These are phyloP conservation scores for Gephyroberyx darwinii DNA, from an alignment of 2,797 vertebrate species.

Conservation along the genomic window DNA sequence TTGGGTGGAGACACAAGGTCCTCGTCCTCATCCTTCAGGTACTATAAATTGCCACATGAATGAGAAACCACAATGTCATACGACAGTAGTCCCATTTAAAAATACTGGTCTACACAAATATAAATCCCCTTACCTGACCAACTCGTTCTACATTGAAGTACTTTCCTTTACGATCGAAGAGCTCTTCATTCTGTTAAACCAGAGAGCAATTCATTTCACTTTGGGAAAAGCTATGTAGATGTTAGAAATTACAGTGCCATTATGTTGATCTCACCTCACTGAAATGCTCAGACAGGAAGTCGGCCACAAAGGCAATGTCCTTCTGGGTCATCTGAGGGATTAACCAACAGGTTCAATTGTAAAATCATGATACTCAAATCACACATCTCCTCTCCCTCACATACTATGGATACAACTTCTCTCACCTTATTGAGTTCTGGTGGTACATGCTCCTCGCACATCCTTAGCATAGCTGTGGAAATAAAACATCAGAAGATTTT, in stretches of 20 bases:
- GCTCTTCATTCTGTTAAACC: constrained; percentile 89
- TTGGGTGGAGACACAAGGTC: constrained; percentile 95
- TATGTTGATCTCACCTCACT: constrained; percentile 87
- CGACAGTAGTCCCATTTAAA: background rate
- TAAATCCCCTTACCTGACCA: constrained; percentile 87
- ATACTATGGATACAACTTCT: background rate
- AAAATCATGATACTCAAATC: background rate
- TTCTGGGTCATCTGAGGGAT: constrained; percentile 94
- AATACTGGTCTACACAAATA: background rate
- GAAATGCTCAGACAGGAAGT: constrained; percentile 98
- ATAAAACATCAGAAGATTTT: constrained; percentile 27
- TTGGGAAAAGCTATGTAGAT: background rate
- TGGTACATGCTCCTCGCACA: constrained; percentile 97
- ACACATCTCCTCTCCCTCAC: background rate
- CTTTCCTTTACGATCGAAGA: constrained; percentile 97
- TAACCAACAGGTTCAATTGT: constrained; percentile 17
- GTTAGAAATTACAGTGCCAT: constrained; percentile 28
- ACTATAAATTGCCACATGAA: constrained; percentile 76
- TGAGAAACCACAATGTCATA: constrained; percentile 3
- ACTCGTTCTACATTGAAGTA: constrained; percentile 98
- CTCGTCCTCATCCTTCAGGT: constrained; percentile 98
- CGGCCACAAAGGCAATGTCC: constrained; percentile 97
- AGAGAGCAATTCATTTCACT: background rate
- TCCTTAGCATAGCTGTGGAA: constrained; percentile 92
- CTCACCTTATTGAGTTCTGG: constrained; percentile 96